Conservation (phyloP, 2,888 invertebrate genomes). For the Psylliodes chrysocephalus region DNA sequence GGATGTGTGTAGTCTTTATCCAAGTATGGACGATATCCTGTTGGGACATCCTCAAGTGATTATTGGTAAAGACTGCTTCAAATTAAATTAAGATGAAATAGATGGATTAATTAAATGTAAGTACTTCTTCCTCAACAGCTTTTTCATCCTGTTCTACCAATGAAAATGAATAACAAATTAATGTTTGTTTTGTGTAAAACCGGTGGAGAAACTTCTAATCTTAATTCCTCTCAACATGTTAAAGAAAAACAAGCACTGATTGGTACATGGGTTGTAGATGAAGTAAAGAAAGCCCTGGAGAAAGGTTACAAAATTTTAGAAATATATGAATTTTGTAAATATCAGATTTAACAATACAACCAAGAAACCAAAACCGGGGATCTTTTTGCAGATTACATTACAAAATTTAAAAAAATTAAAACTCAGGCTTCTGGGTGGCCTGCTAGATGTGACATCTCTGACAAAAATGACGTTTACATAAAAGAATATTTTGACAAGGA, state of each 20-base stretch:
- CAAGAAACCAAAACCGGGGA: constrained; percentile 43
- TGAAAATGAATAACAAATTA: constrained; percentile 45
- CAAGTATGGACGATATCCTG: constrained; percentile 48
- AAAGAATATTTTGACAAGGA: constrained; percentile 43
- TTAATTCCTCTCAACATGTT: constrained; percentile 53
- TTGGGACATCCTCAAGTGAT: constrained; percentile 49
- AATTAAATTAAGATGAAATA: constrained; percentile 29
- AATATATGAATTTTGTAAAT: constrained; percentile 29
- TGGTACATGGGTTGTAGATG: constrained; percentile 44
- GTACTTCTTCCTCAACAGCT: constrained; percentile 41
- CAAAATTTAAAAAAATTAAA: constrained; percentile 54
- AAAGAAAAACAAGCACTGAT: constrained; percentile 27
- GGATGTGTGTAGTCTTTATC: constrained; percentile 48
- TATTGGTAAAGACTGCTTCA: constrained; percentile 34
- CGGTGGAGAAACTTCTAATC: constrained; percentile 50
- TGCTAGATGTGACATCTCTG: constrained; percentile 38
- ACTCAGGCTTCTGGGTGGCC: constrained; percentile 52
- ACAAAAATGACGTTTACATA: constrained; percentile 43
- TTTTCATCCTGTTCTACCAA: constrained; percentile 43
- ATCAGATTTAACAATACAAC: constrained; percentile 47
- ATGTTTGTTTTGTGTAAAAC: constrained; percentile 56
- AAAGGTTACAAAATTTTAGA: constrained; percentile 54
- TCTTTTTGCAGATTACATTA: constrained; percentile 55
- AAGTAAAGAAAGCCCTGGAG: constrained; percentile 53
- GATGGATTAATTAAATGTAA: constrained; percentile 44